A percentile compares a stretch with the other conserved stretches of the same genome.
These are phyloP conservation scores for Lordiphosa mommai DNA, from an alignment of 1,140 invertebrate genomes.

Conservation along the genomic window DNA sequence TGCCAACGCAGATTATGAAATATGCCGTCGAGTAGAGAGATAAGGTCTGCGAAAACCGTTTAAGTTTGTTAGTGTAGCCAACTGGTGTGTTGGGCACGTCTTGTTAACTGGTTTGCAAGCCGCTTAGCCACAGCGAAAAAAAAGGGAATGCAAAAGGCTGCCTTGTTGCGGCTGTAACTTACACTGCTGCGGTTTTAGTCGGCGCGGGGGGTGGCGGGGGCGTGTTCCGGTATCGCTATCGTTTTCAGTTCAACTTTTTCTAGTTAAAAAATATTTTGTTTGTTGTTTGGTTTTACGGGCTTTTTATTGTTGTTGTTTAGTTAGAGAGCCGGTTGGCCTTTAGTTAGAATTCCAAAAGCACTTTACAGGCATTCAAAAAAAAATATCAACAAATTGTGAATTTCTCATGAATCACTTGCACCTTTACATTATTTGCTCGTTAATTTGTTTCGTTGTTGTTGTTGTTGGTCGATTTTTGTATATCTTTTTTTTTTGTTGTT, in stretches of 20 bases:
- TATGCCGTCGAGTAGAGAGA: constrained; percentile 11
- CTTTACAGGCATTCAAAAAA: constrained; percentile 36
- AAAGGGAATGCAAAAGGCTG: constrained; percentile 41
- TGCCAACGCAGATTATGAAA: constrained; percentile 28
- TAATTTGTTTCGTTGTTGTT: constrained; percentile 64
- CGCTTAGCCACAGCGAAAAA: constrained; percentile 8
- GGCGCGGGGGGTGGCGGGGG: constrained; percentile 9
- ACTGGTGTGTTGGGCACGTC: constrained; percentile 11
- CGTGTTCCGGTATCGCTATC: constrained; percentile 49
- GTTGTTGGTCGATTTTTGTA: constrained; percentile 45
- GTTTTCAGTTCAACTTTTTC: constrained; percentile 55
- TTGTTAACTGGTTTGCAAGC: constrained; percentile 56
- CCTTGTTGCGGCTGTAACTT: constrained; percentile 45
- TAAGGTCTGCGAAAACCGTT: constrained; percentile 3
- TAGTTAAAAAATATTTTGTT: constrained; percentile 33
- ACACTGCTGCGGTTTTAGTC: constrained; percentile 54
- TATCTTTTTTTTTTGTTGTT: constrained; percentile 32
- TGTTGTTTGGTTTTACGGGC: constrained; percentile 12
- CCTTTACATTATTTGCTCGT: constrained; percentile 61
- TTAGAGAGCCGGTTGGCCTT: constrained; percentile 17
- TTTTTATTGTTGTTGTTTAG: constrained; percentile 12
- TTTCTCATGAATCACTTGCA: constrained; percentile 58
- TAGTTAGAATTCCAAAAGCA: constrained; percentile 37
- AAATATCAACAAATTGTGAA: constrained; percentile 12
- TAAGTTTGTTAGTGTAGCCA: neutral